phyloP scores from a whole-genome alignment of 2,797 vertebrate species.

The Sebastes hubbsi region DNA sequence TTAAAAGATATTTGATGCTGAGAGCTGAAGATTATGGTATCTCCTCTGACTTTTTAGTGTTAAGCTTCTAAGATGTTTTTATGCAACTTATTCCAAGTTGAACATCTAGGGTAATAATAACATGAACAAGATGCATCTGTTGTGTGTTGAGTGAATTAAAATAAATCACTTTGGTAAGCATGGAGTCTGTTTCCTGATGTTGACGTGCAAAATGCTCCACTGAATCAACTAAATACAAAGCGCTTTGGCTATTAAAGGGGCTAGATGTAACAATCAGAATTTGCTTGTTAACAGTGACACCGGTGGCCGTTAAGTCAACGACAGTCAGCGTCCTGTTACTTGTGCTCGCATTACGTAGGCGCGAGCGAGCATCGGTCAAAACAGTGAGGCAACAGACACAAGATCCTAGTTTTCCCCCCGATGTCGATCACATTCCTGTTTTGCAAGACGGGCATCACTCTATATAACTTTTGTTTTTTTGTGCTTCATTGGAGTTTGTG shows the following conservation, averaged over 20 bases:
- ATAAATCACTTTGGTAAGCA: conserved; percentile 10
- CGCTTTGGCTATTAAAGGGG: background rate
- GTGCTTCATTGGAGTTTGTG: too few species aligned
- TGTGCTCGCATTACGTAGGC: too few species aligned
- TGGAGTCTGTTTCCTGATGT: conserved; percentile 11
- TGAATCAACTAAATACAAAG: background rate
- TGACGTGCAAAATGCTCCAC: background rate
- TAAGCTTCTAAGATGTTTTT: background rate
- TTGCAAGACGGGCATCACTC: too few species aligned
- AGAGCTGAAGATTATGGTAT: background rate
- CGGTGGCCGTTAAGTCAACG: too few species aligned
- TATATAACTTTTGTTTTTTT: too few species aligned
- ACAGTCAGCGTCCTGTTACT: too few species aligned
- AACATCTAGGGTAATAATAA: background rate
- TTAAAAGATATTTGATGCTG: conserved; percentile 7
- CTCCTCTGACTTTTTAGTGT: background rate
- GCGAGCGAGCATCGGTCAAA: too few species aligned
- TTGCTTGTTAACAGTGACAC: too few species aligned
- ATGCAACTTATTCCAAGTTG: background rate
- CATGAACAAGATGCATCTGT: background rate
- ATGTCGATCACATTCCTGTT: too few species aligned
- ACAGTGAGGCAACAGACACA: fast-evolving
- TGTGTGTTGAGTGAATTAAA: conserved; percentile 16
- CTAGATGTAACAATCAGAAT: too few species aligned
- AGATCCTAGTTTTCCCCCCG: too few species aligned